A percentile compares a stretch with the other conserved stretches of the same genome.
Conservation (phyloP, 2,113 vertebrate genomes). For the Tachuris rubrigastra region DNA sequence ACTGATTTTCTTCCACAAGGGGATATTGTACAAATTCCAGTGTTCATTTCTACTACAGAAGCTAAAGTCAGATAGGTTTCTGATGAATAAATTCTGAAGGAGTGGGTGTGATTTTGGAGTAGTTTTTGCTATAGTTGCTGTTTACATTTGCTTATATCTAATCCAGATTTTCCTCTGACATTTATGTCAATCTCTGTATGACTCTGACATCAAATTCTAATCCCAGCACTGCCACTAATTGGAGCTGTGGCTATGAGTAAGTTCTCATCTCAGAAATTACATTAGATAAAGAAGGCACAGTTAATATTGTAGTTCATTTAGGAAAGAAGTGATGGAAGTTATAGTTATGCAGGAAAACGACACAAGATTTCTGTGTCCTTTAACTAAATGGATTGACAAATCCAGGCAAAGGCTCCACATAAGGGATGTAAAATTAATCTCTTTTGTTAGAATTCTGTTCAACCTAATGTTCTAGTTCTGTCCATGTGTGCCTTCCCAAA, state of each 20-base stretch:
- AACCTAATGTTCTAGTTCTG: neutral
- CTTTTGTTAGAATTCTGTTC: neutral
- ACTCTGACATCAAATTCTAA: neutral
- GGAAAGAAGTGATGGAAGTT: neutral
- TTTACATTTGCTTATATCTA: neutral
- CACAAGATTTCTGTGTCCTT: neutral
- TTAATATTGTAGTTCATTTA: neutral
- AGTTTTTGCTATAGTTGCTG: neutral
- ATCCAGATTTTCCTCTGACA: neutral
- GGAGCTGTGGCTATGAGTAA: neutral
- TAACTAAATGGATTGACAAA: neutral
- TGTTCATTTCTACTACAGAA: neutral
- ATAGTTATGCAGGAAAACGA: neutral
- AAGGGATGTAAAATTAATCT: neutral
- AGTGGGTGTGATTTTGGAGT: neutral
- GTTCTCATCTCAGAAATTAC: neutral
- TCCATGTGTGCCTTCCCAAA: neutral
- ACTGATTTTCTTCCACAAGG: constrained; percentile 10
- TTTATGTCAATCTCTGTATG: neutral
- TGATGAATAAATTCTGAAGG: neutral
- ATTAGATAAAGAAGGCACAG: neutral
- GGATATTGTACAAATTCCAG: neutral
- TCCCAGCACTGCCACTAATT: neutral
- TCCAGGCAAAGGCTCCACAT: neutral
- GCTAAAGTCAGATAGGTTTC: neutral